Conservation (phyloP, 2,888 invertebrate genomes). For the Schizotus pectinicornis region DNA sequence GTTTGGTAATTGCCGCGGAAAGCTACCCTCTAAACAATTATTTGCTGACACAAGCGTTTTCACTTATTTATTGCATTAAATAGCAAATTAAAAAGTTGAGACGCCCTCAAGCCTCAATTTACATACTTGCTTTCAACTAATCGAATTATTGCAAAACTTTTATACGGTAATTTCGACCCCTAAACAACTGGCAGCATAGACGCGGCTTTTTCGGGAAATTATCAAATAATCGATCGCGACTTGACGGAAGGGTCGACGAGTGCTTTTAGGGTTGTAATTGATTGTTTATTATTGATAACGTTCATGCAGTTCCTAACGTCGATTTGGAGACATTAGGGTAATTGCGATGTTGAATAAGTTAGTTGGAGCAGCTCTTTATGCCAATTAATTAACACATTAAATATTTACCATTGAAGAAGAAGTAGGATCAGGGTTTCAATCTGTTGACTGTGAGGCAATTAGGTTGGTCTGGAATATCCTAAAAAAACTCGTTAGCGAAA, state of each 20-base stretch:
- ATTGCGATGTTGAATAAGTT: constrained; percentile 6
- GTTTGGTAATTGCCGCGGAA: constrained; percentile 14
- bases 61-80: constrained; percentile 21
- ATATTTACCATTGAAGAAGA: constrained; percentile 9
- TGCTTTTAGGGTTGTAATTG: too few relatives aligned
- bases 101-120: constrained; percentile 12
- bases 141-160: constrained; percentile 15
- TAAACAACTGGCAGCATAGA: too few relatives aligned
- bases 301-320: too few relatives aligned
- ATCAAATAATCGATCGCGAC: too few relatives aligned
- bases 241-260: too few relatives aligned
- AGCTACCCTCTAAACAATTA: constrained; percentile 17
- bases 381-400: constrained; percentile 17
- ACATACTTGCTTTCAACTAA: constrained; percentile 16
- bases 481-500: constrained; percentile 16
- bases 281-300: too few relatives aligned
- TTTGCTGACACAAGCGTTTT: constrained; percentile 18
- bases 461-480: background rate
- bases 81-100: constrained; percentile 20
- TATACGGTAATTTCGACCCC: background rate
- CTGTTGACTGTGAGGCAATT: too few relatives aligned
- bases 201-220: too few relatives aligned
- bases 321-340: background rate
- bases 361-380: background rate
- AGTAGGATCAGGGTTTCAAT: background rate